Evolutionary conservation across 2,888 invertebrate genomes (phyloP), one percentile per base, ranked within the genome.

Genomic region (Cheilosia urbana): DNA sequence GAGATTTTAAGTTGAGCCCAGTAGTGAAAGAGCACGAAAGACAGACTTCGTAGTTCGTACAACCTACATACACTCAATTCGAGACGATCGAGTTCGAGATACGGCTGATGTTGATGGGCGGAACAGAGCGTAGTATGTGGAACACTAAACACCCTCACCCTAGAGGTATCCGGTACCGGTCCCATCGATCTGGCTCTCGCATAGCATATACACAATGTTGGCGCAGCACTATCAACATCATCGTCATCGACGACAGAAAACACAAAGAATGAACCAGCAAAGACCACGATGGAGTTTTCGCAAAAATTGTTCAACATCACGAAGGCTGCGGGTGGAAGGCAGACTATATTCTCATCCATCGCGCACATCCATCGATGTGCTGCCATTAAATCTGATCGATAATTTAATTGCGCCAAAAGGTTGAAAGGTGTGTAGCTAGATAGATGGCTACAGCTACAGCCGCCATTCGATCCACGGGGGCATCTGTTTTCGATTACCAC

Each of bases 331-430:
- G 19, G 13, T 27, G 27, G 51, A 30, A 37, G 24, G 55, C 55
- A 55, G 71, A 17, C 68, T 68, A 51, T 75, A 77, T 65, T 60
- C 63, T 63, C 77, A 66, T 83, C 51, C 60, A 68, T 72, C 76
- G 76, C 24, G 24, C 24, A 24, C 77, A 66, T 83, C 51, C 65
- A 68, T 72, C 76, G 76, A 62, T 80, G 42, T 53, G 66, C 49
- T 76, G 81, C 77, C 68, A 80, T 87, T 80, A 80, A 82, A 71
- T 82, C 83, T 87, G 87, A 87, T 87, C 80, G 87, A 87, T 87
- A 71, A 83, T 87, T 83, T 87, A 83, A 87, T 75, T 87, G 80
- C 78, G 63, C 76, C 71, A 73, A 81, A 81, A 81, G 81, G 81
- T 72, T 80, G 71, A 76, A 42, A 84, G 79, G 75, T 80, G 69